Evolutionary conservation across 64 coral and sea anemone species (phyloP).

Genomic region (Trachythela sp.): DNA sequence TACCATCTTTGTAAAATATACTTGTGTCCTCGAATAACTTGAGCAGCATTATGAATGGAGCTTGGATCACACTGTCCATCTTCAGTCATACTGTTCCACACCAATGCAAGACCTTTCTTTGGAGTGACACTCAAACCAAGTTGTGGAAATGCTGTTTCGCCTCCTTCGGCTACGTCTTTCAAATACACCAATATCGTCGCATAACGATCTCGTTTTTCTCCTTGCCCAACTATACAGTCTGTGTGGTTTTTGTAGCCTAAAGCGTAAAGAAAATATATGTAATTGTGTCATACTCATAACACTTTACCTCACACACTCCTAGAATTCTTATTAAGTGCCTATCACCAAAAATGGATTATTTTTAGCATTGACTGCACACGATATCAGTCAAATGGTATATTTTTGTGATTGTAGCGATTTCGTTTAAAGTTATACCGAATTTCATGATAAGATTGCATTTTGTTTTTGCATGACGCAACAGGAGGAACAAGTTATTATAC

Average conservation of each 20-base stretch:
- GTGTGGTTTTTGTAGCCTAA: slow-evolving; percentile 97
- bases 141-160: slow-evolving; percentile 80
- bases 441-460: too few relatives aligned
- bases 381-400: too few relatives aligned
- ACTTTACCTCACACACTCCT: too few relatives aligned
- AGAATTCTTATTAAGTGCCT: too few relatives aligned
- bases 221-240: slow-evolving; percentile 65
- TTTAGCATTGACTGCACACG: too few relatives aligned
- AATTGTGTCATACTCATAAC: too few relatives aligned
- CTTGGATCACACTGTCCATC: slow-evolving; percentile 75
- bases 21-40: slow-evolving; percentile 81
- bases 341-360: too few relatives aligned
- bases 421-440: too few relatives aligned
- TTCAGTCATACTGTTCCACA: slow-evolving; percentile 88
- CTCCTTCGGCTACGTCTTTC: slow-evolving; percentile 72
- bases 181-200: slow-evolving; percentile 90
- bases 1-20: slow-evolving; percentile 98
- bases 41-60: slow-evolving; percentile 81
- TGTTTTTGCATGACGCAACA: too few relatives aligned
- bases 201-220: slow-evolving; percentile 78
- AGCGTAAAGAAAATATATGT: not conserved
- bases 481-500: too few relatives aligned
- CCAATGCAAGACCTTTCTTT: slow-evolving; percentile 80
- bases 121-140: slow-evolving; percentile 85
- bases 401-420: too few relatives aligned